These are phyloP conservation scores for Apis mellifera DNA, from an alignment of 1,140 invertebrate species.

Conservation along the genomic window Amel_HAv3.1 CM009943.2:2691501-2692000, in stretches of 20 bases:
- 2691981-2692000: background rate
- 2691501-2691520: constrained; percentile 61
- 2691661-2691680: too few relatives aligned
- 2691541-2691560: constrained; percentile 41
- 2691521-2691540: constrained; percentile 68
- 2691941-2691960: constrained; percentile 35
- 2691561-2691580: too few relatives aligned
- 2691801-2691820: constrained; percentile 8
- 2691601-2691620: background rate
- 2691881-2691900: constrained; percentile 50
- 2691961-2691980: background rate
- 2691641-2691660: background rate
- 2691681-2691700: constrained; percentile 64
- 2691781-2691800: constrained; percentile 7
- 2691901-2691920: constrained; percentile 40
- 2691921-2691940: constrained; percentile 63
- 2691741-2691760: constrained; percentile 60
- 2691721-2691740: constrained; percentile 42
- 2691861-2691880: background rate
- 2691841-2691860: constrained; percentile 64
- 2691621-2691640: constrained; percentile 59
- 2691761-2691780: constrained; percentile 43
- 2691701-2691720: constrained; percentile 73
- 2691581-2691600: too few relatives aligned
- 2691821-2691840: constrained; percentile 71